Conservation (phyloP, 1,140 invertebrate species). For the Drosophila bocqueti region DNA sequence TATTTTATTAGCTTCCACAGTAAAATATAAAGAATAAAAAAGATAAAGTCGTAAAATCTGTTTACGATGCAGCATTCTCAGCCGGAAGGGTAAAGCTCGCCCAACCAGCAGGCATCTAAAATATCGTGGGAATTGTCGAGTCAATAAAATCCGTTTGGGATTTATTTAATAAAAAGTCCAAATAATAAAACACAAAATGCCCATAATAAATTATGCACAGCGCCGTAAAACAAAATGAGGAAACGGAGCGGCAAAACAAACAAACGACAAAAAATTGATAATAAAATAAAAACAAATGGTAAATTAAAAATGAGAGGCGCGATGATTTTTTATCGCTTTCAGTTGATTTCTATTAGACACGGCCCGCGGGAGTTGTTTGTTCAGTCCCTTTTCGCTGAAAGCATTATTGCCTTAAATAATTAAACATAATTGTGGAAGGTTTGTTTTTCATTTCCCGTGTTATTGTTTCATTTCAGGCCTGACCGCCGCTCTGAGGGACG, state of each 20-base stretch:
- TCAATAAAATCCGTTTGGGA: constrained; percentile 68
- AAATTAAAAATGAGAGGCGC: constrained; percentile 64
- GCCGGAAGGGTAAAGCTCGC: constrained; percentile 5
- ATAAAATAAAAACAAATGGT: constrained; percentile 71
- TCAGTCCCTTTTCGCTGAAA: constrained; percentile 56
- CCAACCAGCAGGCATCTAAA: constrained; percentile 11
- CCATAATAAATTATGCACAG: constrained; percentile 66
- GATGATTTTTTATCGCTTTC: constrained; percentile 38
- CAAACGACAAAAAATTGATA: constrained; percentile 66
- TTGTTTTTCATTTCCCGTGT: constrained; percentile 36
- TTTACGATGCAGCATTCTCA: neutral
- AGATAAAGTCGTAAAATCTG: neutral
- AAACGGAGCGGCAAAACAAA: constrained; percentile 10
- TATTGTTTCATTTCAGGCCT: constrained; percentile 53
- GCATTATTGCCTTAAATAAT: constrained; percentile 60
- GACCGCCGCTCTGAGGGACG: constrained; percentile 86
- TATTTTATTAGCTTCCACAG: neutral
- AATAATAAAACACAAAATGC: constrained; percentile 55
- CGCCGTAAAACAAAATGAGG: constrained; percentile 48
- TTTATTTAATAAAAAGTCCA: constrained; percentile 74
- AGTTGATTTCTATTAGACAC: constrained; percentile 40
- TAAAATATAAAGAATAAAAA: constrained; percentile 9
- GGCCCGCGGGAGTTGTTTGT: constrained; percentile 53
- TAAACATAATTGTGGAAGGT: constrained; percentile 37
- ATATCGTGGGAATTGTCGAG: constrained; percentile 52